Conservation (phyloP, 2,113 vertebrate species). For the Rostratula benghalensis region DNA sequence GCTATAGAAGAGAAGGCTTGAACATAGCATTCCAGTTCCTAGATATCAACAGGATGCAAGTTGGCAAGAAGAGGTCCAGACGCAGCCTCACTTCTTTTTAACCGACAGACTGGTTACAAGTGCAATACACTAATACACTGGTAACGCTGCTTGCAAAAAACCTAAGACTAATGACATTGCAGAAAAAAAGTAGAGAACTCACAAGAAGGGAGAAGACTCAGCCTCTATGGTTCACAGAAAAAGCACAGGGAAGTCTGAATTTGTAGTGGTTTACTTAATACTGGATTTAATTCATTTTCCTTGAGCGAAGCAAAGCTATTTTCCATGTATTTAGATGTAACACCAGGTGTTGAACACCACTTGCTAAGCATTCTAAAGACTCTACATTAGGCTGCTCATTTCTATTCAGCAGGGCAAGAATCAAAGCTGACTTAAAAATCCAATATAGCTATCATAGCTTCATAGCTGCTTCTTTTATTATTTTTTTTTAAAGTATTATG, state of each 20-base stretch:
- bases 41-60: background rate
- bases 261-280: background rate
- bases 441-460: background rate
- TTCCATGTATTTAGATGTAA: background rate
- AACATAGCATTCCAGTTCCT: background rate
- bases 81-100: background rate
- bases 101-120: background rate
- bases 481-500: background rate
- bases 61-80: background rate
- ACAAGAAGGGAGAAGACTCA: background rate
- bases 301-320: background rate
- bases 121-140: background rate
- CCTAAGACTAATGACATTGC: background rate
- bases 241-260: background rate
- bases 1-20: background rate
- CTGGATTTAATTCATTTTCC: background rate
- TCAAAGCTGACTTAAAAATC: conserved; percentile 51
- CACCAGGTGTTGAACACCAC: background rate
- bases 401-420: conserved; percentile 22
- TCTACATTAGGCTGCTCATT: background rate
- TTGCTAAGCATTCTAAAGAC: background rate
- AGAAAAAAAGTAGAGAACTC: background rate
- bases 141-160: background rate
- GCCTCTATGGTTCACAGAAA: background rate
- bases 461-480: background rate